phyloP scores from a whole-genome alignment of 2,888 invertebrate genomes.

The Spialia ferax region DNA sequence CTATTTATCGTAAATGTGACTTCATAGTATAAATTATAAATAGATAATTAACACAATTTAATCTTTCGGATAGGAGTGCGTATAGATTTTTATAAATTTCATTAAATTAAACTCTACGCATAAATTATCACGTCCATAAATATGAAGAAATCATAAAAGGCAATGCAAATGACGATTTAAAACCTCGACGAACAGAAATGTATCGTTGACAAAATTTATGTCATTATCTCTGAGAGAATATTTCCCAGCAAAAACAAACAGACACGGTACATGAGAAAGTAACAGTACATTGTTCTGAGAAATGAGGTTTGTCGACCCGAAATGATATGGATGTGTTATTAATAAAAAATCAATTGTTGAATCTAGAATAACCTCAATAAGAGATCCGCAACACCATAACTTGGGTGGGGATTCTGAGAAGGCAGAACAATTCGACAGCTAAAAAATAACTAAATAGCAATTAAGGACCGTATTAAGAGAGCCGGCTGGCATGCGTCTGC shows the following conservation, averaged over 20 bases:
- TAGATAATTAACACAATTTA: too few species aligned
- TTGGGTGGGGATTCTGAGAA: constrained; percentile 67
- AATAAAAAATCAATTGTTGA: constrained; percentile 53
- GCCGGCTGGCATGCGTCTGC: constrained; percentile 70
- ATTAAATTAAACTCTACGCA: neutral
- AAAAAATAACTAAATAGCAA: constrained; percentile 85
- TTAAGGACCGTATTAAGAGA: constrained; percentile 80
- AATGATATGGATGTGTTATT: constrained; percentile 46
- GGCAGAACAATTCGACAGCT: constrained; percentile 69
- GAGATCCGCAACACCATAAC: constrained; percentile 50
- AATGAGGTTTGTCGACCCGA: constrained; percentile 49
- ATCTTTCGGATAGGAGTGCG: neutral
- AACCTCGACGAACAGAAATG: constrained; percentile 23
- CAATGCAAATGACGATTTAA: constrained; percentile 26
- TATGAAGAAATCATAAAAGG: neutral
- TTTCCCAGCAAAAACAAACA: constrained; percentile 37
- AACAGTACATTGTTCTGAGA: constrained; percentile 42
- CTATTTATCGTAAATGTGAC: too few species aligned
- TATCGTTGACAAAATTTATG: constrained; percentile 35
- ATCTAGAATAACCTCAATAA: constrained; percentile 57
- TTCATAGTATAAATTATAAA: too few species aligned
- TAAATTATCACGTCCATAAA: neutral
- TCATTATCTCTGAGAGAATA: constrained; percentile 40
- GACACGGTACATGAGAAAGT: constrained; percentile 16
- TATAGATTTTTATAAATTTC: neutral